phyloP scores from a whole-genome alignment of 2,888 invertebrate genomes.

The Escarpia spicata region DNA sequence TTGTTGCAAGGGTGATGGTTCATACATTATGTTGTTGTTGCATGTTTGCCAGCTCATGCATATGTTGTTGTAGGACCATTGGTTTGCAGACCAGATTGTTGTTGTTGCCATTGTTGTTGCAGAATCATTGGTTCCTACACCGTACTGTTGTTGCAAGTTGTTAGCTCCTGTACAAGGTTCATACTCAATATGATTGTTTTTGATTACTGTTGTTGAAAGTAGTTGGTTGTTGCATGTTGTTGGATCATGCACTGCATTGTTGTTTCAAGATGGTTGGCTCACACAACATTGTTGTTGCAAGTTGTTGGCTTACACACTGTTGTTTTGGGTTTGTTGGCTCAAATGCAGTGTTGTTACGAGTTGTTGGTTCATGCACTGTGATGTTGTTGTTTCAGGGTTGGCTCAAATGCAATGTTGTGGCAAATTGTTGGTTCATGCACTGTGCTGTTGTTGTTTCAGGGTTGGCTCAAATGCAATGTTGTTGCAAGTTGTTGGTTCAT shows the following conservation, averaged over 20 bases:
- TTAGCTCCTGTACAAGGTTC: no score
- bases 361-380: no score
- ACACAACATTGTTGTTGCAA: conserved; percentile 17
- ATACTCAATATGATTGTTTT: not conserved
- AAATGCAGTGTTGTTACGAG: not conserved
- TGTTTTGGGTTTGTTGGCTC: not conserved
- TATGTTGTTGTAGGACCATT: no score
- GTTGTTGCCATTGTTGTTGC: no score
- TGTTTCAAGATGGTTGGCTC: conserved; percentile 35
- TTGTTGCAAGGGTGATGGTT: not conserved
- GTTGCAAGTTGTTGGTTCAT: not conserved
- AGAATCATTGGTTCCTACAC: no score
- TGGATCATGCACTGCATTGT: not conserved
- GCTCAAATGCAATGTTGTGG: not conserved
- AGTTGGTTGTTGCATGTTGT: not conserved
- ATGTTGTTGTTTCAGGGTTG: not conserved
- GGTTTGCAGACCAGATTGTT: no score
- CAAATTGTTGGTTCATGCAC: no score
- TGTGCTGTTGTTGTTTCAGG: not conserved
- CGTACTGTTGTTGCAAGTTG: no score
- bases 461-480: not conserved
- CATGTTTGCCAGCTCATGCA: no score
- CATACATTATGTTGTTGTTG: no score
- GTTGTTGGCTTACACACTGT: not conserved
- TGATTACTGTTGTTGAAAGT: not conserved